Evolutionary conservation across 1,140 invertebrate species (phyloP).

Genomic region (Halyomorpha halys): DNA sequence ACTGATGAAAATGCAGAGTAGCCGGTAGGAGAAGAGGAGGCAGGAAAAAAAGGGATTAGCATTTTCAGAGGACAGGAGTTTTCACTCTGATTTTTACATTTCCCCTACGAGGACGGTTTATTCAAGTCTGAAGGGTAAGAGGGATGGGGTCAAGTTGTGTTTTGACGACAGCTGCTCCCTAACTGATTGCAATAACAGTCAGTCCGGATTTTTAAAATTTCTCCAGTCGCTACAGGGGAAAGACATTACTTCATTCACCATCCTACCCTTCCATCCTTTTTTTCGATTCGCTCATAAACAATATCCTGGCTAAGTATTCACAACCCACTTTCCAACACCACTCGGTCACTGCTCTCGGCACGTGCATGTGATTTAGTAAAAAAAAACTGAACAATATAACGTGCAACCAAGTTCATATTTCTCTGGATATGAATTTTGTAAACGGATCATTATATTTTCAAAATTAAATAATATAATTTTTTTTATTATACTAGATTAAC

Average conservation of each 20-base stretch:
- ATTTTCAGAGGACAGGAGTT: slow-evolving; percentile 21
- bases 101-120: slow-evolving; percentile 17
- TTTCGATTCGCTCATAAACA: too few species aligned
- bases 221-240: neutral
- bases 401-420: too few species aligned
- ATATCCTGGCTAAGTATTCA: too few species aligned
- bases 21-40: neutral
- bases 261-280: too few species aligned
- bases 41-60: slow-evolving; percentile 18
- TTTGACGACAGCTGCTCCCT: slow-evolving; percentile 3
- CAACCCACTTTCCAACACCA: too few species aligned
- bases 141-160: slow-evolving; percentile 1
- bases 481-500: too few species aligned
- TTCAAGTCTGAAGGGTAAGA: slow-evolving; percentile 16
- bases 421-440: too few species aligned
- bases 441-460: too few species aligned
- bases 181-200: slow-evolving; percentile 17
- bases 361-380: too few species aligned
- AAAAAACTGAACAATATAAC: too few species aligned
- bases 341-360: too few species aligned
- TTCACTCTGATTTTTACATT: slow-evolving; percentile 24
- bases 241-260: slow-evolving; percentile 3
- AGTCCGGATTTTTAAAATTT: slow-evolving; percentile 7
- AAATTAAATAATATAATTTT: too few species aligned
- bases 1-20: slow-evolving; percentile 18